Percentiles rank a stretch among this genome's conserved stretches.
phyloP scores from a whole-genome alignment of 2,888 invertebrate genomes.

The Axea sp. region DNA sequence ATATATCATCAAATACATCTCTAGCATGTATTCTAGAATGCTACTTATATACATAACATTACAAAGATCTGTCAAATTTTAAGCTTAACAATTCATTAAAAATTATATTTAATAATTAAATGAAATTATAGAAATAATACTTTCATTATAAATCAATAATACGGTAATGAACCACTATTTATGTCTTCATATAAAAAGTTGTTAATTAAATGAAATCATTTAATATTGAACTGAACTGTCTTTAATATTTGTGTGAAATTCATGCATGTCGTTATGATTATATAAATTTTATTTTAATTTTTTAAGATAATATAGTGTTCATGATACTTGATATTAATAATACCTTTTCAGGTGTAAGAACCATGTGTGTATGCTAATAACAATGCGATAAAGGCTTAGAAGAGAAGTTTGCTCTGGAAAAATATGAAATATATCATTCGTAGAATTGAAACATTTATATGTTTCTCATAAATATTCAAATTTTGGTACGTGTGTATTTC shows the following conservation, averaged over 20 bases:
- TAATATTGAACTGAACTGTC: too few relatives aligned
- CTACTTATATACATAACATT: too few relatives aligned
- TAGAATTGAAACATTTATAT: slow-evolving; percentile 19
- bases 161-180: slow-evolving; percentile 42
- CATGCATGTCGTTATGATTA: slow-evolving; percentile 43
- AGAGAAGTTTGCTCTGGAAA: slow-evolving; percentile 62
- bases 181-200: too few relatives aligned
- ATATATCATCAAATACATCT: too few relatives aligned
- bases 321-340: slow-evolving; percentile 47
- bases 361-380: slow-evolving; percentile 61
- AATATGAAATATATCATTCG: slow-evolving; percentile 54
- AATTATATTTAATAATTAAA: too few relatives aligned
- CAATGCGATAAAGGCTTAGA: slow-evolving; percentile 62
- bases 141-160: not conserved
- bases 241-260: slow-evolving; percentile 17
- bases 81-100: too few relatives aligned
- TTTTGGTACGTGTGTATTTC: not conserved
- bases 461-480: slow-evolving; percentile 2
- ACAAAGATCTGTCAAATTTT: too few relatives aligned
- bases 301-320: slow-evolving; percentile 32
- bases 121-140: not conserved
- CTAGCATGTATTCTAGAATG: too few relatives aligned
- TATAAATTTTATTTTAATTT: slow-evolving; percentile 8
- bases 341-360: slow-evolving; percentile 61
- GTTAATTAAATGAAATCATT: too few relatives aligned